Conservation (phyloP, 2,797 vertebrate species). For the Bothrops alternatus region DNA sequence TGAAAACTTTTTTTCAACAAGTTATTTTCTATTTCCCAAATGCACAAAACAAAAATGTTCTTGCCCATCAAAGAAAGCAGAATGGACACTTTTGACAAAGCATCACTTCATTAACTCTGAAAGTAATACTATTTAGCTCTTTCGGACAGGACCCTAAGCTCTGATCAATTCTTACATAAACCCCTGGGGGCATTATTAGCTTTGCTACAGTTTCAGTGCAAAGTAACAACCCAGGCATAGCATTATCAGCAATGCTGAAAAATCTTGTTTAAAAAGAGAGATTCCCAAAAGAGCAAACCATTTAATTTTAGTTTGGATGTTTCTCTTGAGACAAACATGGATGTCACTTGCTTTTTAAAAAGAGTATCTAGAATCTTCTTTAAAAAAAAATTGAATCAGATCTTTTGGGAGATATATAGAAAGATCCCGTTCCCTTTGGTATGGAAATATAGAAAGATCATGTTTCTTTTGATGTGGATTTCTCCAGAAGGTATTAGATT, state of each 20-base stretch:
- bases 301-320: background rate
- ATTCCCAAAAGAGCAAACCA: background rate
- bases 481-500: background rate
- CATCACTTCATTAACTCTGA: constrained; percentile 3
- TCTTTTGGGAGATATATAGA: background rate
- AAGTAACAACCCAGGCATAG: background rate
- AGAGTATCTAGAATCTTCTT: background rate
- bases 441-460: background rate
- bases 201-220: background rate
- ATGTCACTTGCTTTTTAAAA: background rate
- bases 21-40: background rate
- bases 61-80: background rate
- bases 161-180: constrained; percentile 13
- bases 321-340: background rate
- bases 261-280: constrained; percentile 1
- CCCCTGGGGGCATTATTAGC: background rate
- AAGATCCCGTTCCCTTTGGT: background rate
- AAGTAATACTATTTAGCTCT: constrained; percentile 7
- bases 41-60: background rate
- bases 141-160: background rate
- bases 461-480: background rate
- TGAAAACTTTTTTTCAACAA: background rate
- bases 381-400: background rate
- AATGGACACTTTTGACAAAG: constrained; percentile 6
- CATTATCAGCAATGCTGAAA: background rate